Conservation (phyloP, 2,797 vertebrate genomes). For the Macroramphosus scolopax region DNA sequence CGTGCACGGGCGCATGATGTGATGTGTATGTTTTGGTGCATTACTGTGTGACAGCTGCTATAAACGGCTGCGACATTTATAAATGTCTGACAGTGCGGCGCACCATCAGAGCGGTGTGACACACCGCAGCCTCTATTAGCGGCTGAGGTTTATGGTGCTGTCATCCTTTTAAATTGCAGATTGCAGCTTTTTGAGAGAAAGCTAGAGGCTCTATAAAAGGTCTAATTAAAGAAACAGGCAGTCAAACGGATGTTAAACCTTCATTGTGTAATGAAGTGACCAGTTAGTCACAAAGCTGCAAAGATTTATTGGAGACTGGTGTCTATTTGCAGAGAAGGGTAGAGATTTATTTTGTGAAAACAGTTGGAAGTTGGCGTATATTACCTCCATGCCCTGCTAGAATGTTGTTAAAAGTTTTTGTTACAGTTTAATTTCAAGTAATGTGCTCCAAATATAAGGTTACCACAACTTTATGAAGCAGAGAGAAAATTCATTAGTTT, state of each 20-base stretch:
- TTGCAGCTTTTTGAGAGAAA: conserved; percentile 22
- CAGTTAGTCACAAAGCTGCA: conserved; percentile 2
- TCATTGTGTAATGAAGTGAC: not conserved
- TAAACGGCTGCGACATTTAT: conserved; percentile 42
- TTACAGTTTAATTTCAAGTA: too few relatives aligned
- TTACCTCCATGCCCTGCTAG: too few relatives aligned
- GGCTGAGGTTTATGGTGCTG: conserved; percentile 34
- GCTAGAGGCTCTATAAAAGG: conserved; percentile 24
- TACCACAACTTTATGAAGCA: too few relatives aligned
- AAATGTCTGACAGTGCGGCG: conserved; percentile 25
- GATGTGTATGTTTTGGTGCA: conserved; percentile 9
- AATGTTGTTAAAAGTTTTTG: too few relatives aligned
- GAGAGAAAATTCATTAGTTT: too few relatives aligned
- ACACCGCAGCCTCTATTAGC: conserved; percentile 32
- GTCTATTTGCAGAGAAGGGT: too few relatives aligned
- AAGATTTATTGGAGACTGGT: conserved; percentile 4
- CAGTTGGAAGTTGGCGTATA: too few relatives aligned
- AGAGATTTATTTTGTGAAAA: too few relatives aligned
- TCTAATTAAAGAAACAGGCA: conserved; percentile 32
- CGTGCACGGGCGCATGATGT: not conserved
- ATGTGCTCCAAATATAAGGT: too few relatives aligned
- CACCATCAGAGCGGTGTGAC: conserved; percentile 30
- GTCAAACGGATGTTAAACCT: conserved; percentile 23
- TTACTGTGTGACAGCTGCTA: conserved; percentile 27
- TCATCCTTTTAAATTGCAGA: conserved; percentile 34